These are phyloP conservation scores for Anas acuta DNA, from an alignment of 2,797 vertebrate genomes.

Conservation along the genomic window DNA sequence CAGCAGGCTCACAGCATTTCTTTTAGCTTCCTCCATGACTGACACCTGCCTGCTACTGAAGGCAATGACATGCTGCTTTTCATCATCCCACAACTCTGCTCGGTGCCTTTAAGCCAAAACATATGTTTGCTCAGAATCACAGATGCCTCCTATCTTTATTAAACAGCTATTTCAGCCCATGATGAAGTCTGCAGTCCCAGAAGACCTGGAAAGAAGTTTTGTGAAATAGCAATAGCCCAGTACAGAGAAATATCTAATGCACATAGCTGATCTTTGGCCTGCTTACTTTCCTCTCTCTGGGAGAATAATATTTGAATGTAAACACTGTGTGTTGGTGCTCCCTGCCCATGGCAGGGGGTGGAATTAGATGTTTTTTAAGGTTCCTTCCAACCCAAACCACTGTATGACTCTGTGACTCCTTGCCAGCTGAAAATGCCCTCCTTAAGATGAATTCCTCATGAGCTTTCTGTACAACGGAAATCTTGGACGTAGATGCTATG, in stretches of 20 bases:
- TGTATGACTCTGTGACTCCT: neutral
- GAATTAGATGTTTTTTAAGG: no score
- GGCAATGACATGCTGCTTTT: neutral
- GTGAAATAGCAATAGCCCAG: neutral
- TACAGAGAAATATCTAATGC: neutral
- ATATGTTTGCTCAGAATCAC: neutral
- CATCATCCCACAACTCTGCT: neutral
- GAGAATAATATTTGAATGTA: neutral
- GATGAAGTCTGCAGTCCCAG: neutral
- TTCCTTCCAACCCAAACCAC: no score
- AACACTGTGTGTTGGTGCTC: neutral
- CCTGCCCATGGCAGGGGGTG: no score
- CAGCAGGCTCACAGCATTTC: neutral
- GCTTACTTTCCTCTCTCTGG: neutral
- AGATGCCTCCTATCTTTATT: neutral
- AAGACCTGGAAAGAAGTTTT: neutral
- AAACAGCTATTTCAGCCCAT: neutral
- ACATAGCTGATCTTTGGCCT: neutral
- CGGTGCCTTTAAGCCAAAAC: neutral
- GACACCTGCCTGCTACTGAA: neutral
- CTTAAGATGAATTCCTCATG: neutral
- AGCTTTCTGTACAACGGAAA: neutral
- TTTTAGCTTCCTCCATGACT: neutral
- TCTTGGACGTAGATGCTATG: neutral
- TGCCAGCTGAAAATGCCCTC: neutral